A percentile compares a stretch with the other conserved stretches of the same genome.
These are phyloP conservation scores for Camponotus floridanus DNA, from an alignment of 1,140 invertebrate species.

Conservation along the genomic window DNA sequence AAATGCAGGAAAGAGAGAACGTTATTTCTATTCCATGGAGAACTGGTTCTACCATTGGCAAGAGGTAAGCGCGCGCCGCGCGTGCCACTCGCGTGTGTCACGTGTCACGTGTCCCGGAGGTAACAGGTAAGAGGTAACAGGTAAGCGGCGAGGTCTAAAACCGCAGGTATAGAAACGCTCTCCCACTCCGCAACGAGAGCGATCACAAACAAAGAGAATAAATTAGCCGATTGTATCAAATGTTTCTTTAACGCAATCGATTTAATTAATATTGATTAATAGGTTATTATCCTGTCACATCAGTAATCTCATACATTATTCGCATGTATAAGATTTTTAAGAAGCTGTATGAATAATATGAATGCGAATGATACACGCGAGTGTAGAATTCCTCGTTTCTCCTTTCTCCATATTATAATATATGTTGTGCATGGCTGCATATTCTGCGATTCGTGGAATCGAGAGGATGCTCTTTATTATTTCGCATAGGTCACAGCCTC, in stretches of 20 bases:
- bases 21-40: constrained; percentile 83
- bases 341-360: neutral
- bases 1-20: constrained; percentile 59
- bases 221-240: constrained; percentile 23
- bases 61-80: constrained; percentile 82
- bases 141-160: constrained; percentile 68
- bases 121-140: constrained; percentile 71
- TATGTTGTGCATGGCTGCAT: too few species aligned
- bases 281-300: neutral
- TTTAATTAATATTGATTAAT: constrained; percentile 55
- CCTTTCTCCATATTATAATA: constrained; percentile 4
- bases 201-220: constrained; percentile 49
- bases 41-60: constrained; percentile 83
- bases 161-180: constrained; percentile 67
- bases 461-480: constrained; percentile 73
- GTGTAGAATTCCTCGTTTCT: neutral
- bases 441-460: constrained; percentile 50
- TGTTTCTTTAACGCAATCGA: constrained; percentile 23
- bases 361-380: neutral
- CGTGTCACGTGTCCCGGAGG: constrained; percentile 84
- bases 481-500: constrained; percentile 61
- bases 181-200: constrained; percentile 43
- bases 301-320: neutral
- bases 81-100: constrained; percentile 85
- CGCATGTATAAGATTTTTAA: neutral